Percentiles rank a stretch among this genome's conserved stretches.
These are phyloP conservation scores for Agrochola litura DNA, from an alignment of 2,888 invertebrate genomes.

Conservation along the genomic window DNA sequence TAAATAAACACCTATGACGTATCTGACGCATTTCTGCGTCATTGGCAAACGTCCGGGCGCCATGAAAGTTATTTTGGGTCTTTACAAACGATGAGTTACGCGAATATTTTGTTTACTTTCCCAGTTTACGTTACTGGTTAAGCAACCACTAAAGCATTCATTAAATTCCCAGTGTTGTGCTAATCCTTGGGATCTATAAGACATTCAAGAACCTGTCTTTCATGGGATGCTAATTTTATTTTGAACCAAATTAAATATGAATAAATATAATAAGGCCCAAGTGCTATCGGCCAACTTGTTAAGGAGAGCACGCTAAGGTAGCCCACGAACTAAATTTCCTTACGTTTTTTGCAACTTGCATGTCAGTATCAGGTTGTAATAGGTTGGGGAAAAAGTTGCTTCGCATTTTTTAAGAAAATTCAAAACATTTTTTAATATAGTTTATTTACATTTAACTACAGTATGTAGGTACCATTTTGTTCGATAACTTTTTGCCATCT, in stretches of 20 bases:
- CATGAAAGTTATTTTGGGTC: constrained; percentile 42
- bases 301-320: neutral
- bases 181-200: neutral
- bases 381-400: no score
- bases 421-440: no score
- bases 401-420: no score
- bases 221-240: neutral
- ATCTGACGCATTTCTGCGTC: constrained; percentile 37
- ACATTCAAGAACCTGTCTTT: neutral
- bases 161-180: neutral
- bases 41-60: constrained; percentile 30
- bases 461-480: no score
- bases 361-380: neutral
- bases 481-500: no score
- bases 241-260: neutral
- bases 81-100: constrained; percentile 27
- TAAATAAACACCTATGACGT: constrained; percentile 32
- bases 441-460: no score
- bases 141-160: neutral
- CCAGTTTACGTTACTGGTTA: neutral
- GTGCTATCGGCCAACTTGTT: neutral
- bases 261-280: neutral
- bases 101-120: neutral
- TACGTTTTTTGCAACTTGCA: neutral
- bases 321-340: neutral